A percentile compares a stretch with the other conserved stretches of the same genome.
Conservation (phyloP, 1,140 invertebrate genomes). For the Megalopta genalis region DNA sequence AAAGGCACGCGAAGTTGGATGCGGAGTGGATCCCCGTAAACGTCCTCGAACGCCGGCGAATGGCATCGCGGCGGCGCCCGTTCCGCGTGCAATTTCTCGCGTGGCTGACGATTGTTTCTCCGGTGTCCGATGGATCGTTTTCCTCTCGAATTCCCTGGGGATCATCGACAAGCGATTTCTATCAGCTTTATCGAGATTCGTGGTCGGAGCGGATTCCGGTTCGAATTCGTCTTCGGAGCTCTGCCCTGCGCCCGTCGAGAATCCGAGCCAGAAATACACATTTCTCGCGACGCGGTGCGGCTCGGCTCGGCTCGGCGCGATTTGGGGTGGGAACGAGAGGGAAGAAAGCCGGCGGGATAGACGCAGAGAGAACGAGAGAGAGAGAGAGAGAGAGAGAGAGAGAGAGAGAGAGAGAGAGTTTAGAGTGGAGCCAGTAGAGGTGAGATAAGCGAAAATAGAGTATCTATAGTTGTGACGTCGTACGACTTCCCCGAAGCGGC, state of each 20-base stretch:
- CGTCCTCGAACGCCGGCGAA: not conserved
- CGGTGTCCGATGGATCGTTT: not conserved
- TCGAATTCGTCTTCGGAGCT: conserved; percentile 24
- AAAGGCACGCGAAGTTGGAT: no score
- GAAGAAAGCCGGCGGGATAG: no score
- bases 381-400: conserved; percentile 2
- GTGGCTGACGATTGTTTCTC: not conserved
- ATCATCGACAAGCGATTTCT: conserved; percentile 9
- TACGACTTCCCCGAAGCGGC: conserved; percentile 38
- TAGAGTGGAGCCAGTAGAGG: conserved; percentile 12
- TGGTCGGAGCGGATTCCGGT: not conserved
- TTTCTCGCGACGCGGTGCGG: conserved; percentile 9
- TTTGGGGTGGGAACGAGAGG: no score
- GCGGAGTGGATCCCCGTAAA: no score
- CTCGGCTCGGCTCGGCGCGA: no score
- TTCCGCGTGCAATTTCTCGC: not conserved
- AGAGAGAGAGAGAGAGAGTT: not conserved
- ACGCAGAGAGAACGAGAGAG: not conserved
- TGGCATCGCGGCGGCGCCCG: no score
- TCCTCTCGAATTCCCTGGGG: not conserved
- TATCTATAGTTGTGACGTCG: conserved; percentile 59
- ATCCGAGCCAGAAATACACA: conserved; percentile 49
- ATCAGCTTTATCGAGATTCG: conserved; percentile 25
- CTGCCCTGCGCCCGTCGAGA: conserved; percentile 19
- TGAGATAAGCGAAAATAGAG: conserved; percentile 68